A percentile compares a stretch with the other conserved stretches of the same genome.
Evolutionary conservation across 2,797 vertebrate species (phyloP).

Genomic region (Chrosomus eos): DNA sequence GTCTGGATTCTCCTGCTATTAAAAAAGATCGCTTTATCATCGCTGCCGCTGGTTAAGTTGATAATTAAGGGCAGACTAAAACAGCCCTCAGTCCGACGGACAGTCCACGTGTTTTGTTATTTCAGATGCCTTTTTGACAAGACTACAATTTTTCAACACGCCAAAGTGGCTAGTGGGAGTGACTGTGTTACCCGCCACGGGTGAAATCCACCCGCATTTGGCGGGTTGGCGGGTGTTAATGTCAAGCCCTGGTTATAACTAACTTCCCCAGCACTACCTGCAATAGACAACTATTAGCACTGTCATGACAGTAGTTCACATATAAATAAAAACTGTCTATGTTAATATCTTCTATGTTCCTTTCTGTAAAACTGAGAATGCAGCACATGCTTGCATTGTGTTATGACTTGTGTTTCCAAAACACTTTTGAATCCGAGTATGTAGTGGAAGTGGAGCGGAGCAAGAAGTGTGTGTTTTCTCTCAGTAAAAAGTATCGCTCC

Average conservation of each 20-base stretch:
- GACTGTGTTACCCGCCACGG: no score
- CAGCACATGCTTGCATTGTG: background rate
- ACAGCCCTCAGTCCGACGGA: no score
- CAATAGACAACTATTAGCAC: background rate
- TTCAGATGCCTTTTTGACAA: no score
- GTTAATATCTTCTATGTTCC: background rate
- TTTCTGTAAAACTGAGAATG: background rate
- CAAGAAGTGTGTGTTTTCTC: background rate
- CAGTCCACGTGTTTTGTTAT: no score
- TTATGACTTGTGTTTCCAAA: background rate
- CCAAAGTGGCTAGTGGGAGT: no score
- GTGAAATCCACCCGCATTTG: no score
- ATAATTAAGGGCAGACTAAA: no score
- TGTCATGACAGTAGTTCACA: background rate
- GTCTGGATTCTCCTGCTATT: no score
- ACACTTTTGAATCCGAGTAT: background rate
- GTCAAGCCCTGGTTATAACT: background rate
- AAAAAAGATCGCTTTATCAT: no score
- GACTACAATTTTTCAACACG: no score
- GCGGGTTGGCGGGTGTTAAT: no score
- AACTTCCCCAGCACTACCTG: background rate
- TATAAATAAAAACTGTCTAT: background rate
- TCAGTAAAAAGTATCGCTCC: background rate
- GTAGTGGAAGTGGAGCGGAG: background rate
- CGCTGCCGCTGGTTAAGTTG: no score